Conservation (phyloP, 2,113 vertebrate genomes). For the Pandion haliaetus region DNA sequence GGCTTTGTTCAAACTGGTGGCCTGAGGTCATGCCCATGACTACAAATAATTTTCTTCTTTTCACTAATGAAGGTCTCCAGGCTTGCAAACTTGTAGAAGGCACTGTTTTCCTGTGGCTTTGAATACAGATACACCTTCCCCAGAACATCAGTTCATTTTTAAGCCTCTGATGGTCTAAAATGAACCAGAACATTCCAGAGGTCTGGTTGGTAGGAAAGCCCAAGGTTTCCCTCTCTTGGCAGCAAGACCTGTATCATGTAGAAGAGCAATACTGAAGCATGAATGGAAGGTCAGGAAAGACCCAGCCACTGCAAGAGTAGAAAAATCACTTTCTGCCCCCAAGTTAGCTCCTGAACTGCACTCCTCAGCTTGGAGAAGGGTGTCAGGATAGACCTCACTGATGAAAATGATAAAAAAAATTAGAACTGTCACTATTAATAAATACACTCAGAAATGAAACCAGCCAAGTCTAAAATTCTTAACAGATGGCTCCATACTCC, state of each 20-base stretch:
- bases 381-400: neutral
- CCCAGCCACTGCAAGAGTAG: neutral
- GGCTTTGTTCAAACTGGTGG: neutral
- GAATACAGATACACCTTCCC: neutral
- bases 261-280: neutral
- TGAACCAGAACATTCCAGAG: neutral
- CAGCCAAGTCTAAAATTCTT: neutral
- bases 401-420: neutral
- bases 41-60: neutral
- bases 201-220: neutral
- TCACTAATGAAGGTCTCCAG: neutral
- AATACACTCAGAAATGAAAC: neutral
- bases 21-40: neutral
- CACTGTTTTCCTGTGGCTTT: neutral
- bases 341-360: neutral
- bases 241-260: neutral
- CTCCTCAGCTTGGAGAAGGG: neutral
- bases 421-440: neutral
- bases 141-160: neutral
- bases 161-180: neutral
- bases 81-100: neutral
- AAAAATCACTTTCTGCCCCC: neutral
- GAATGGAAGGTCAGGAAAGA: neutral
- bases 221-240: neutral
- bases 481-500: constrained; percentile 14